Percentiles rank a stretch among this genome's conserved stretches.
These are phyloP conservation scores for Varanus komodoensis DNA, from an alignment of 2,113 vertebrate genomes.

Conservation along the genomic window DNA sequence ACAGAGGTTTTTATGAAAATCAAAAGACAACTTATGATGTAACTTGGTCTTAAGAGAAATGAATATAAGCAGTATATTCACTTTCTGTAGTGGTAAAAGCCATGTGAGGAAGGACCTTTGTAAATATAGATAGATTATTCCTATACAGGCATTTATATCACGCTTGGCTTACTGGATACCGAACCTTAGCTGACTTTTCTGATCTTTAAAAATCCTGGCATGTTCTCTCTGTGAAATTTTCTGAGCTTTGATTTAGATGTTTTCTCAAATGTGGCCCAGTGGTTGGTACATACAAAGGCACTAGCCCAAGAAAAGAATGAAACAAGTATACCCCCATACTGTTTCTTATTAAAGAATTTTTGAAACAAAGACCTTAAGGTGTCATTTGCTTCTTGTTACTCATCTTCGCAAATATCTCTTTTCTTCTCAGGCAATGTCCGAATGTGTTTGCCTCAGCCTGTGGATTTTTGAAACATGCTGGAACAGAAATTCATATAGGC, in stretches of 20 bases:
- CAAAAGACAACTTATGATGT: not conserved
- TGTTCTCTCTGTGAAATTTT: conserved; percentile 63
- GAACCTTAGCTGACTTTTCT: conserved; percentile 53
- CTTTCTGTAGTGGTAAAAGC: conserved; percentile 65
- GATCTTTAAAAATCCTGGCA: conserved; percentile 53
- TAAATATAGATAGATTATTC: not conserved
- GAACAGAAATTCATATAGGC: conserved; percentile 40
- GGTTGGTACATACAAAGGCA: conserved; percentile 62
- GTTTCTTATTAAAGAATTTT: conserved; percentile 67
- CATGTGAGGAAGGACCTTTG: conserved; percentile 49
- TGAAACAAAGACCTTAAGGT: conserved; percentile 64
- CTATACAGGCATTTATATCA: conserved; percentile 53
- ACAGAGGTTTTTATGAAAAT: not conserved
- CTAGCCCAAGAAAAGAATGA: conserved; percentile 62
- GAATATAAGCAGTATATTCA: conserved; percentile 38
- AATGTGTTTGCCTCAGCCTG: conserved; percentile 46
- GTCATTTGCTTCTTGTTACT: conserved; percentile 61
- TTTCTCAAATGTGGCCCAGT: conserved; percentile 65
- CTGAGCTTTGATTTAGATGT: conserved; percentile 69
- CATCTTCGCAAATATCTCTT: conserved; percentile 63
- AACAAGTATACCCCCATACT: conserved; percentile 46
- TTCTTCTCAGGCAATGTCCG: conserved; percentile 68
- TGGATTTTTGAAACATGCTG: conserved; percentile 35
- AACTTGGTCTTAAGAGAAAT: conserved; percentile 66
- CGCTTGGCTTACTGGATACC: conserved; percentile 44